Base-by-base conservation (phyloP, 2,888 invertebrate species). In the Amphipyra tragopoginis region DNA sequence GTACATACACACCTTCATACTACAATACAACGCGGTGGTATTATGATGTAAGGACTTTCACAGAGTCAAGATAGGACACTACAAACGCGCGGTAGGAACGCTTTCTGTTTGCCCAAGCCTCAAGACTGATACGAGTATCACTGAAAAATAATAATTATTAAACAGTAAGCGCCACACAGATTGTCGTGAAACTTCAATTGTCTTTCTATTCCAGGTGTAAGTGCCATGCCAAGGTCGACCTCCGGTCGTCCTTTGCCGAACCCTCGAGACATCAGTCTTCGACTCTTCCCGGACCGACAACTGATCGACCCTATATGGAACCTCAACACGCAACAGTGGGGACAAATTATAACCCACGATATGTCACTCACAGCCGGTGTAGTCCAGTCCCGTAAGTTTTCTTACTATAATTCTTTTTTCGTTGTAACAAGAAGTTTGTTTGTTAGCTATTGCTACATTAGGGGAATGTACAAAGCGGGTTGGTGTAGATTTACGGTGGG, bases 261-360 rank as follows among this genome's bases (percentile, higher is more conserved):
- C 54, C 91, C 97, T 2, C 95, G 98, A 45, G 90, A 96, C n/a
- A 91, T 98, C 13, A 98, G 98, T 71, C 90, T 96, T 45, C 90
- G 95, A 0, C 86, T 97, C 8, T 97, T 97, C 86, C 97, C 97
- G 0, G 97, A 97, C 81, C 93, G 95, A 39, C 96, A 96, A 68
- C 87, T 97, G 5, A 94, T 96, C 5, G 98, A 98, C 89, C 97
- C 96, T 0, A 90, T 96, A 65, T 98, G 96, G 94, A 97, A 97
- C 14, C 91, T 98, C 13, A 96, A 96, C 50, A 96, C 97, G 47
- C 97, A 97, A 96, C 97, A 97, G 79, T 97, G 96, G 95, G 97
- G 97, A 0, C 97, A 97, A 90, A 96, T 97, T 72, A 94, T 97
- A 38, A 97, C 97, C 7, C 97, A 97, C 86, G 97, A 97, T 81